Base-by-base conservation (phyloP, 2,797 vertebrate species). In the Nannoperca obscura region DNA sequence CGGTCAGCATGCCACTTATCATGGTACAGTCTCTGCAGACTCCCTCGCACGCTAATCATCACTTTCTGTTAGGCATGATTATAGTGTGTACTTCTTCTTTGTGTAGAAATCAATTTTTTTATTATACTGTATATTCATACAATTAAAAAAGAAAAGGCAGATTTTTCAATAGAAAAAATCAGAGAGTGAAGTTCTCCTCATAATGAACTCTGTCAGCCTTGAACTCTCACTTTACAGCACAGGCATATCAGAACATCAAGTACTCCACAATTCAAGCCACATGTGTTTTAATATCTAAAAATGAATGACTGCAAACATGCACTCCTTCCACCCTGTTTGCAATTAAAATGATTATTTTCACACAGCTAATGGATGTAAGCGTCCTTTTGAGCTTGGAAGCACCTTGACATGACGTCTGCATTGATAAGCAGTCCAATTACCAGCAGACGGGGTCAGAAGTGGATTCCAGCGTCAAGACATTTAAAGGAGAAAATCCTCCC, bases 401-500 rank as follows among this genome's bases (percentile, higher is more conserved):
- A 87, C 81, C 67, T 87, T 82, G 71, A 77, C 17, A 7, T 73
- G 76, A 81, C 77, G 53, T 49, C 17, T 5, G 40, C 19, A 20
- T 67, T 68, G 79, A 80, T 86, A 61, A 85, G 80, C 76, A 74
- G 80, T 50, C 76, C 69, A 76, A 76, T 88, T 84, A 90, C 52
- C 46, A 42, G 42, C 60, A 65, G 74, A 15, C 52, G 15, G 32
- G 79, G 78, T 86, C 86, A 78, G 27, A 52, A 77, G 78, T 84
- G 74, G 49, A 75, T 57, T 86, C 17, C 0, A 19, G 70, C 54
- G 4, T 81, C 36, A 40, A 71, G 24, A 61, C 59, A 67, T 83
- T 63, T 53, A 46, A 73, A 61, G 50, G 63, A 40, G 73, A 69
- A 71, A 80, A 76, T 78, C 67, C 53, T 68, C 44, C 17, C 22